phyloP scores from a whole-genome alignment of 2,888 invertebrate species.

The Eupeodes luniger region DNA sequence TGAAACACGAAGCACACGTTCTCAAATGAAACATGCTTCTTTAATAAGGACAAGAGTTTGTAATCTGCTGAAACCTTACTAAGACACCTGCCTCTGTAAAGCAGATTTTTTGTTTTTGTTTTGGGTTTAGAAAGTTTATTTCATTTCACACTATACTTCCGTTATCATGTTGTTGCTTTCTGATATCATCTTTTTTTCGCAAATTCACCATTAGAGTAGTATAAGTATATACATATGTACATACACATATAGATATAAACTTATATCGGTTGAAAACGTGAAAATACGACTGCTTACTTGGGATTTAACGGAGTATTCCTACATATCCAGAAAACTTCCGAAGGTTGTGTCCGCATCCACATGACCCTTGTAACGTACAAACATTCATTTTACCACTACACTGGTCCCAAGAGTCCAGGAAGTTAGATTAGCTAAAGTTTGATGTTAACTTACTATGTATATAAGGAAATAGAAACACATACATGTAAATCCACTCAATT shows the following conservation, averaged over 20 bases:
- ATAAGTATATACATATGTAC: not conserved
- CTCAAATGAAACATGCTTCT: conserved; percentile 20
- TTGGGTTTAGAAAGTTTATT: not conserved
- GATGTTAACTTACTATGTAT: not conserved
- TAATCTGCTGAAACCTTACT: not conserved
- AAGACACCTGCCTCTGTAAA: not conserved
- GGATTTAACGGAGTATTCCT: conserved; percentile 41
- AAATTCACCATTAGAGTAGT: not conserved
- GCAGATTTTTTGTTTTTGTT: not conserved
- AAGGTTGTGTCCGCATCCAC: not conserved
- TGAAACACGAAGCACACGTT: conserved; percentile 13
- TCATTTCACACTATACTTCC: conserved; percentile 21
- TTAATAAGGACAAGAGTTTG: conserved; percentile 9
- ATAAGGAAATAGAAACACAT: not conserved
- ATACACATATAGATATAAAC: no score
- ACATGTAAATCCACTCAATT: not conserved
- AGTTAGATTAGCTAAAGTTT: conserved; percentile 23
- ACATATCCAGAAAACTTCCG: conserved; percentile 24
- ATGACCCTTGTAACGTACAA: not conserved
- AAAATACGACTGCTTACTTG: conserved; percentile 28
- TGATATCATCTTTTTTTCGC: conserved; percentile 5
- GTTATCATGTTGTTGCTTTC: conserved; percentile 10
- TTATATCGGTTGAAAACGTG: no score
- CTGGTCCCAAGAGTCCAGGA: not conserved
- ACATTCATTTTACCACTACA: not conserved